These are phyloP conservation scores for Apodemus speciosus DNA, from an alignment of 2,113 vertebrate species.

Conservation along the genomic window DNA sequence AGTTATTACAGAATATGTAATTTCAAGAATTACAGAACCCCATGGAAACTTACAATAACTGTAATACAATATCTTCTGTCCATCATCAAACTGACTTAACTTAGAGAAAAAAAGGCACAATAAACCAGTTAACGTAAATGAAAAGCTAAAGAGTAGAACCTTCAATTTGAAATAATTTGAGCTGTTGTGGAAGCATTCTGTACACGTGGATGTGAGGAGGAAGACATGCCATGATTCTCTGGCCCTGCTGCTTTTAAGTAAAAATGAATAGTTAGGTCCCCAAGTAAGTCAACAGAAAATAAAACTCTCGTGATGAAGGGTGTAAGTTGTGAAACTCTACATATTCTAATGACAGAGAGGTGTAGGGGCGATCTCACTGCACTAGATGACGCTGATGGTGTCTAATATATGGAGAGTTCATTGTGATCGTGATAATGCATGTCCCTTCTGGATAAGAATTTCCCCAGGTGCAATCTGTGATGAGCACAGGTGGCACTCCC, in stretches of 20 bases:
- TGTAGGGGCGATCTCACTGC: neutral
- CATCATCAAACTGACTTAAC: neutral
- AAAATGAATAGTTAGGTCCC: neutral
- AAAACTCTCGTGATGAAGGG: neutral
- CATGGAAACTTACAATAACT: conserved; percentile 7
- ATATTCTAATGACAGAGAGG: neutral
- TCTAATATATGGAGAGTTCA: neutral
- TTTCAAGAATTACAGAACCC: conserved; percentile 9
- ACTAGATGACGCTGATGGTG: neutral
- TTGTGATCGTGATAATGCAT: neutral
- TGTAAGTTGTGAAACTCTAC: neutral
- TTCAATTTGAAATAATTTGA: conserved; percentile 34
- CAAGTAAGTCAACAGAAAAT: neutral
- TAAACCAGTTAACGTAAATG: conserved; percentile 21
- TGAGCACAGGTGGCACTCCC: neutral
- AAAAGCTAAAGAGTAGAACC: conserved; percentile 19
- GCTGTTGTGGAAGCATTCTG: neutral
- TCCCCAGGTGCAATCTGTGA: conserved; percentile 23
- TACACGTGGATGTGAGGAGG: neutral
- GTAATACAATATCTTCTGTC: conserved; percentile 14
- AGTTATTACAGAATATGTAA: neutral
- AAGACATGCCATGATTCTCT: neutral
- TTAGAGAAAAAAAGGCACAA: neutral
- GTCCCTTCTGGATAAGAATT: conserved; percentile 24
- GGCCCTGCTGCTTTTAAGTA: neutral